A percentile compares a stretch with the other conserved stretches of the same genome.
Conservation (phyloP, 2,888 invertebrate genomes). For the Operophtera brumata region DNA sequence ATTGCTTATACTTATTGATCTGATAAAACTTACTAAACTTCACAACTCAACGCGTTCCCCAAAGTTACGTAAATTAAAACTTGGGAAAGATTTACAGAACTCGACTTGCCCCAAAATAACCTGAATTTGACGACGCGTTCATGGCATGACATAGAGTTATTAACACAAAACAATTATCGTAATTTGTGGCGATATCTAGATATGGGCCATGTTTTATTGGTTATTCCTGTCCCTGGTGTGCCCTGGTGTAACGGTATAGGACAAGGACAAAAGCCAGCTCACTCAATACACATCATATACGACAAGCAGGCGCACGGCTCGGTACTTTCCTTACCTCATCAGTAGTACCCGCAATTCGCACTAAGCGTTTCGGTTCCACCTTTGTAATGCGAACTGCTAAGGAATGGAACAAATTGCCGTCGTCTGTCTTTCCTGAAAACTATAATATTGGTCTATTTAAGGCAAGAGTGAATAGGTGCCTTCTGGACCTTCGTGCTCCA, state of each 20-base stretch:
- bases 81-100: constrained; percentile 15
- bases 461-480: too few species aligned
- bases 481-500: too few species aligned
- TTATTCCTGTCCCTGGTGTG: constrained; percentile 45
- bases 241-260: constrained; percentile 27
- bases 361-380: too few species aligned
- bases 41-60: constrained; percentile 14
- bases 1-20: too few species aligned
- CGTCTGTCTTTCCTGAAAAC: too few species aligned
- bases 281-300: neutral
- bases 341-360: too few species aligned
- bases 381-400: too few species aligned
- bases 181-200: constrained; percentile 65
- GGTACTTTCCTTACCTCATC: too few species aligned
- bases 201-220: constrained; percentile 54
- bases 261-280: neutral
- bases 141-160: constrained; percentile 43
- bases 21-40: neutral
- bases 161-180: constrained; percentile 66
- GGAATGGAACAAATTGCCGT: too few species aligned
- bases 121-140: constrained; percentile 21
- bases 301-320: too few species aligned
- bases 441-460: too few species aligned
- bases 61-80: constrained; percentile 12
- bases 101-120: constrained; percentile 27